Conservation (phyloP, 2,113 vertebrate genomes). For the Elachura formosa region DNA sequence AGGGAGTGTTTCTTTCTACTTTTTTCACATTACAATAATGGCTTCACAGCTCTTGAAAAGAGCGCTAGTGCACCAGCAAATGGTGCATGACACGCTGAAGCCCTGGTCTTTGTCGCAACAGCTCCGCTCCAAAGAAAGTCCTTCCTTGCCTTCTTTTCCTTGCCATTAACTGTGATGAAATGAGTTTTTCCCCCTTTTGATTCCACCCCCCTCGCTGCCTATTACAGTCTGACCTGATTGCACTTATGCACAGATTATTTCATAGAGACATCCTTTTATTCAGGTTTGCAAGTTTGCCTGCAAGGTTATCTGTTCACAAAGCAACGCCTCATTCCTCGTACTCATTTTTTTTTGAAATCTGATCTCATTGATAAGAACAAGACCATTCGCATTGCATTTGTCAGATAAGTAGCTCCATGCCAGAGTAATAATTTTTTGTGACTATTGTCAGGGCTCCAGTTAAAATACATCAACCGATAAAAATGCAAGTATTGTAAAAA, state of each 20-base stretch:
- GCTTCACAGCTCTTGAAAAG: constrained; percentile 76
- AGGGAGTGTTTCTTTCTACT: constrained; percentile 79
- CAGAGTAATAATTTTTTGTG: constrained; percentile 70
- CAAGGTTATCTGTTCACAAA: constrained; percentile 79
- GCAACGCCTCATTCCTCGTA: constrained; percentile 44
- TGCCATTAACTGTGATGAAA: constrained; percentile 84
- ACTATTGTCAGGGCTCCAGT: constrained; percentile 69
- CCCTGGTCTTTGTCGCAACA: constrained; percentile 74
- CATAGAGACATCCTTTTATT: constrained; percentile 71
- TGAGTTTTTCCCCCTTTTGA: constrained; percentile 78
- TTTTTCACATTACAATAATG: constrained; percentile 79
- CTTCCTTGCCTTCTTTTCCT: constrained; percentile 80
- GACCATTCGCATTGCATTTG: constrained; percentile 61
- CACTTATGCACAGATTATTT: constrained; percentile 77
- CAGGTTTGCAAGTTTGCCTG: constrained; percentile 72
- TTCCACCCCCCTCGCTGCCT: constrained; percentile 68
- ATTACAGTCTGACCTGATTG: constrained; percentile 73
- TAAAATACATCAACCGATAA: constrained; percentile 72
- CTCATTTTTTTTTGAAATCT: constrained; percentile 69
- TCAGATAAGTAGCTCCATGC: constrained; percentile 71
- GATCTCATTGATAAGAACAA: constrained; percentile 74
- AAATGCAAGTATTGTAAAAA: constrained; percentile 73
- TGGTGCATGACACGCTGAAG: constrained; percentile 77
- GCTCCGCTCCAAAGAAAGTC: constrained; percentile 77
- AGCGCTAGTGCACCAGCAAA: constrained; percentile 73